A percentile compares a stretch with the other conserved stretches of the same genome.
These are phyloP conservation scores for Mechanitis mazaeus DNA, from an alignment of 2,888 invertebrate genomes.

Conservation along the genomic window DNA sequence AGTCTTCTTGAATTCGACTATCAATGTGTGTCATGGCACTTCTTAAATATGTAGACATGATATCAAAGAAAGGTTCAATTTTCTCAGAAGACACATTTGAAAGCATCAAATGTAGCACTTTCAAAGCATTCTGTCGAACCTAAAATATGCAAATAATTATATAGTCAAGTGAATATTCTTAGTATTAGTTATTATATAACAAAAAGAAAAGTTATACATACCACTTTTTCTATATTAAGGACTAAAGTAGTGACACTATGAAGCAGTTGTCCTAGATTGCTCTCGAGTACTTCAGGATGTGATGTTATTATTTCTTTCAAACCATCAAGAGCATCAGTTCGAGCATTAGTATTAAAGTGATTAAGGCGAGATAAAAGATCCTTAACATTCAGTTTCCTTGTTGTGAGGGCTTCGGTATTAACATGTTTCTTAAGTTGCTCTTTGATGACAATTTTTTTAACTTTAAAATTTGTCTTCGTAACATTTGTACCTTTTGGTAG, in stretches of 20 bases:
- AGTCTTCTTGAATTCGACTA: constrained; percentile 87
- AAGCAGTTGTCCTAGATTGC: constrained; percentile 81
- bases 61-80: constrained; percentile 84
- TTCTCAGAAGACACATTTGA: constrained; percentile 61
- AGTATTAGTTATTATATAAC: not conserved
- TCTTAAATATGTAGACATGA: constrained; percentile 86
- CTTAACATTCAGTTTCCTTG: constrained; percentile 82
- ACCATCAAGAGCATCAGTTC: constrained; percentile 80
- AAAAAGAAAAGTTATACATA: constrained; percentile 40
- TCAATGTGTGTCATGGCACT: constrained; percentile 95
- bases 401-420: constrained; percentile 77
- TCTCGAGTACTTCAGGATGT: constrained; percentile 59
- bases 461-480: constrained; percentile 92
- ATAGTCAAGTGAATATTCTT: not conserved
- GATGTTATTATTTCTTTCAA: constrained; percentile 71
- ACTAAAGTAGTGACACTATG: constrained; percentile 82
- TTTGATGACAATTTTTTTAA: constrained; percentile 88
- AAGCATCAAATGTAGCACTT: constrained; percentile 73
- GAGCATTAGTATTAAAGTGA: constrained; percentile 84
- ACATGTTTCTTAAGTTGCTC: constrained; percentile 82
- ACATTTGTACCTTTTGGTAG: constrained; percentile 92
- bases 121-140: constrained; percentile 76
- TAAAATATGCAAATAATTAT: constrained; percentile 39
- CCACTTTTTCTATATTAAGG: constrained; percentile 82
- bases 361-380: constrained; percentile 83